These are phyloP conservation scores for Macrochelys suwanniensis DNA, from an alignment of 2,797 vertebrate genomes.

Conservation along the genomic window DNA sequence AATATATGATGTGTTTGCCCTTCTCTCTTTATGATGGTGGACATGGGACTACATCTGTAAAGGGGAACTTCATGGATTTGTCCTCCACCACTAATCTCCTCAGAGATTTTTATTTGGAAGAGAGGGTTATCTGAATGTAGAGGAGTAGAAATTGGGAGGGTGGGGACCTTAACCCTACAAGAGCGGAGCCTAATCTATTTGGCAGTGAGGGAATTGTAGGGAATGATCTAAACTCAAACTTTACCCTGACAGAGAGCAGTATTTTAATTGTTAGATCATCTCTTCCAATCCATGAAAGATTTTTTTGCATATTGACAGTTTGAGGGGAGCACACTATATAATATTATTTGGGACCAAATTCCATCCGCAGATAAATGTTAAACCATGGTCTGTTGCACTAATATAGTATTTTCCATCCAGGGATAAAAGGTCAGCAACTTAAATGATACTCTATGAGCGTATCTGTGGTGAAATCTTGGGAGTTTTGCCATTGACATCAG, in stretches of 20 bases:
- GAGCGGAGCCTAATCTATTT: not conserved
- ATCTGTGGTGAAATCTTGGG: not conserved
- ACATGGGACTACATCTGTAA: not conserved
- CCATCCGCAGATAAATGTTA: not conserved
- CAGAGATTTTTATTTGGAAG: constrained; percentile 12
- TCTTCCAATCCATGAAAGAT: constrained; percentile 7
- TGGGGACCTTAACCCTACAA: not conserved
- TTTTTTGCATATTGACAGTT: not conserved
- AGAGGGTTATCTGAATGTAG: not conserved
- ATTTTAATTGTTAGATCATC: constrained; percentile 43
- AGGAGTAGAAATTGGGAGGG: not conserved
- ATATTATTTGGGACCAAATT: not conserved
- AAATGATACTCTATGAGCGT: not conserved
- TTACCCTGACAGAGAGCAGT: constrained; percentile 38
- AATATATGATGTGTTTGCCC: not conserved
- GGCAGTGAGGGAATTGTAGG: not conserved
- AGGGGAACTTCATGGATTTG: not conserved
- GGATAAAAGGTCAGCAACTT: not conserved
- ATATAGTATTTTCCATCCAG: constrained; percentile 6
- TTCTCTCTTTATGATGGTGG: not conserved
- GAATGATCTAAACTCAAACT: not conserved
- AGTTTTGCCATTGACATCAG: not conserved
- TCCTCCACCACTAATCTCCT: constrained; percentile 3
- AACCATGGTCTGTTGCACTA: not conserved
- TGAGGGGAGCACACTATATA: not conserved